These are phyloP conservation scores for Cataglyphis altisquamis DNA, from an alignment of 2,888 invertebrate genomes.

Conservation along the genomic window DNA sequence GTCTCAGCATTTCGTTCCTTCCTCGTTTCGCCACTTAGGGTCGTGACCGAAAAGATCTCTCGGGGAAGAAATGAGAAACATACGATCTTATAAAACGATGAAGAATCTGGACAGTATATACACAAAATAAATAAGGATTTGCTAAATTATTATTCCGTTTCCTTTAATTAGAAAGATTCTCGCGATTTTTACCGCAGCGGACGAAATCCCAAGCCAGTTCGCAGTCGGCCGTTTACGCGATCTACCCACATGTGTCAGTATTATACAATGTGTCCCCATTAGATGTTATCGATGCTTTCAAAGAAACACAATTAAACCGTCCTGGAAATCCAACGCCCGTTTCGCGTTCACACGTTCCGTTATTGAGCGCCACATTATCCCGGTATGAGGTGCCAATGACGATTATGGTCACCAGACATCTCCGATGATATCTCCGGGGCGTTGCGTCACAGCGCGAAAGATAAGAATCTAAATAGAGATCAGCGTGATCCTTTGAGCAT, in stretches of 20 bases:
- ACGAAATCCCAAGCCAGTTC: neutral
- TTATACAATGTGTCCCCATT: constrained; percentile 48
- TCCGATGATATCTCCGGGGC: constrained; percentile 62
- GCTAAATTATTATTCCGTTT: constrained; percentile 62
- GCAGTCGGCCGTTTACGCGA: constrained; percentile 21
- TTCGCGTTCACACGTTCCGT: constrained; percentile 74
- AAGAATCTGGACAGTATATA: neutral
- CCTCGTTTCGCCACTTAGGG: constrained; percentile 75
- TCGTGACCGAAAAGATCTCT: constrained; percentile 39
- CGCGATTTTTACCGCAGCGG: neutral
- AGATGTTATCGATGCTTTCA: constrained; percentile 60
- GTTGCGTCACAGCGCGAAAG: constrained; percentile 76
- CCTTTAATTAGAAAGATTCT: neutral
- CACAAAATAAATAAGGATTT: constrained; percentile 4
- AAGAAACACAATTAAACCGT: constrained; percentile 72
- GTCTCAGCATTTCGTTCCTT: constrained; percentile 78
- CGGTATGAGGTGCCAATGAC: constrained; percentile 57
- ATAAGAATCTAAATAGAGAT: constrained; percentile 86
- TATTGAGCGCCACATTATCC: constrained; percentile 47
- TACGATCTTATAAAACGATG: neutral
- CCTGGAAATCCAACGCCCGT: constrained; percentile 76
- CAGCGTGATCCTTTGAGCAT: constrained; percentile 84
- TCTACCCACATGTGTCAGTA: neutral
- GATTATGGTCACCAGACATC: constrained; percentile 56
- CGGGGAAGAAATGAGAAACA: constrained; percentile 39